These are phyloP conservation scores for Adelphocoris suturalis DNA, from an alignment of 2,888 invertebrate species.

Conservation along the genomic window DNA sequence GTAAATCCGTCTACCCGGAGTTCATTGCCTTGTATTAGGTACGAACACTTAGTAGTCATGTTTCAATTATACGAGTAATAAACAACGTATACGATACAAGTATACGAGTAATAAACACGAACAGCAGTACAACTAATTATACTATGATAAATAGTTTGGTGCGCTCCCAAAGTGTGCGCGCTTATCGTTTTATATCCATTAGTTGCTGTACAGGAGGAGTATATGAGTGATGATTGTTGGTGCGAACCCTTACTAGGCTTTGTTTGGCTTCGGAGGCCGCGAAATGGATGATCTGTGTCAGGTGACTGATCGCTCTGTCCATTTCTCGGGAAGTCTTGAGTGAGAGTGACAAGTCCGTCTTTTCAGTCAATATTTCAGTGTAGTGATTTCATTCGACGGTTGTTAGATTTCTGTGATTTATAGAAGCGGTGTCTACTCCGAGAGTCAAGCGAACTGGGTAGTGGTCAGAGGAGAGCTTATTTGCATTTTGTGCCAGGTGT, in stretches of 20 bases:
- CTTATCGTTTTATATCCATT: background rate
- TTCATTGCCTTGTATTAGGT: too few species aligned
- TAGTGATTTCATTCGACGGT: background rate
- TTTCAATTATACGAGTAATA: too few species aligned
- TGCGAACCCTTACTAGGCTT: background rate
- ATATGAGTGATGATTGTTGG: background rate
- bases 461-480: too few species aligned
- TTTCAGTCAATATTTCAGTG: background rate
- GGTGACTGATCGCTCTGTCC: background rate
- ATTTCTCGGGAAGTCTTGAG: background rate
- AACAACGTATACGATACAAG: too few species aligned
- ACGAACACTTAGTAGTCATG: too few species aligned
- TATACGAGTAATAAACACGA: too few species aligned
- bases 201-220: background rate
- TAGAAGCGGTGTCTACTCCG: background rate
- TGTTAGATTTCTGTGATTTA: background rate
- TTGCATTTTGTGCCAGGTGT: background rate
- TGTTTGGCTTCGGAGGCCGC: background rate
- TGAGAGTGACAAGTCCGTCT: background rate
- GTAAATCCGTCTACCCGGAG: too few species aligned
- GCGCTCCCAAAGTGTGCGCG: background rate
- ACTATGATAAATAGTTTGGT: background rate
- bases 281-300: background rate
- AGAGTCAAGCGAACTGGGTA: too few species aligned
- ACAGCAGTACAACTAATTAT: too few species aligned